Evolutionary conservation across 2,797 vertebrate species (phyloP).

Genomic region (Notolepis coatsorum): DNA sequence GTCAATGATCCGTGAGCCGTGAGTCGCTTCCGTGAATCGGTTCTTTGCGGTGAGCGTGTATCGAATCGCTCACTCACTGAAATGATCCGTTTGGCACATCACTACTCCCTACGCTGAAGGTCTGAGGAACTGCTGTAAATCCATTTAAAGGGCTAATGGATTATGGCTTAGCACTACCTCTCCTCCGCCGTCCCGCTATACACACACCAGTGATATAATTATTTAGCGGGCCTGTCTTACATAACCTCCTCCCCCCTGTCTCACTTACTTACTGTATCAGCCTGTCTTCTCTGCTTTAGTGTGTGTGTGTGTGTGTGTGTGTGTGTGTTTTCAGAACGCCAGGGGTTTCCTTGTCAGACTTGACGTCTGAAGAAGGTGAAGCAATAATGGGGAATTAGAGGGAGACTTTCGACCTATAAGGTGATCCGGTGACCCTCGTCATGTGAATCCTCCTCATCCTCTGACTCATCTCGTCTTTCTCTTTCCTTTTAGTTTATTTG

Average conservation of each 20-base stretch:
- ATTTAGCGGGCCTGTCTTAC: slow-evolving; percentile 3
- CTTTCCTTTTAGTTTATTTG: slow-evolving; percentile 24
- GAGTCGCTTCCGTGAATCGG: too few relatives aligned
- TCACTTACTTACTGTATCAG: background rate
- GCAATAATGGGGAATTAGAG: slow-evolving; percentile 6
- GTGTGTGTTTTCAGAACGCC: too few relatives aligned
- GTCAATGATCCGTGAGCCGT: too few relatives aligned
- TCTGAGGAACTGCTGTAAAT: slow-evolving; percentile 37
- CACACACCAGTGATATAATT: slow-evolving; percentile 15
- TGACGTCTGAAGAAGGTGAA: background rate
- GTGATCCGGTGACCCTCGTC: background rate
- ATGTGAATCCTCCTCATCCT: background rate
- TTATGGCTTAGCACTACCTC: slow-evolving; percentile 18
- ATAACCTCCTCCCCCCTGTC: background rate
- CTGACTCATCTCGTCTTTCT: background rate
- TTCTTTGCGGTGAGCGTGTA: too few relatives aligned
- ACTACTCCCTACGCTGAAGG: slow-evolving; percentile 32
- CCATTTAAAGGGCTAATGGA: slow-evolving; percentile 34
- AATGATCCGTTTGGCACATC: too few relatives aligned
- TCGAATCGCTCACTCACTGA: too few relatives aligned
- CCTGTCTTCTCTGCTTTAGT: too few relatives aligned
- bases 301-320: too few relatives aligned
- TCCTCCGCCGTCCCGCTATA: background rate
- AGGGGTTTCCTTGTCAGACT: background rate
- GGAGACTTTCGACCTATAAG: slow-evolving; percentile 1